Percentiles rank a stretch among this genome's conserved stretches.
Evolutionary conservation across 92 coral and sea anemone species (phyloP).

Genomic region (Epizoanthus scotinus): DNA sequence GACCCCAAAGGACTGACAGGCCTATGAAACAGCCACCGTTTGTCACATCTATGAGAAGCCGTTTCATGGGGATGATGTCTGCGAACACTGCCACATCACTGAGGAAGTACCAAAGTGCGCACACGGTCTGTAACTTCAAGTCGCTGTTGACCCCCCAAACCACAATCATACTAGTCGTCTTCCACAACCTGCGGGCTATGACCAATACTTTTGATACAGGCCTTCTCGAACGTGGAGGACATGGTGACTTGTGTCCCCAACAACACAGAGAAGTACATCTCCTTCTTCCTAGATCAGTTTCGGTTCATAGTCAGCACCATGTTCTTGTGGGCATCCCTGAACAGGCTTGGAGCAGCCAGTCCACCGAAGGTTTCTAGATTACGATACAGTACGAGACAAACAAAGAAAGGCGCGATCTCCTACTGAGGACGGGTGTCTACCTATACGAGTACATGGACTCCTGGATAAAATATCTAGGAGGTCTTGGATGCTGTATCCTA

Average conservation of each 20-base stretch:
- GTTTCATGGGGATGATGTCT: too few relatives aligned
- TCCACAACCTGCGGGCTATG: constrained; percentile 37
- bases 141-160: neutral
- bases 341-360: neutral
- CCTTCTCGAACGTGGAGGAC: neutral
- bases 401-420: too few relatives aligned
- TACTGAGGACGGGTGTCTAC: too few relatives aligned
- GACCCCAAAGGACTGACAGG: too few relatives aligned
- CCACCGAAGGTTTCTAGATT: neutral
- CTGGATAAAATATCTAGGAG: constrained; percentile 25
- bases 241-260: too few relatives aligned
- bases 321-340: constrained; percentile 20
- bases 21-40: too few relatives aligned
- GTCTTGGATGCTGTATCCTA: constrained; percentile 21
- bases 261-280: too few relatives aligned
- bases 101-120: constrained; percentile 33
- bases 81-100: constrained; percentile 10
- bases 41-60: too few relatives aligned
- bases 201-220: constrained; percentile 18
- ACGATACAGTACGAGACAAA: neutral
- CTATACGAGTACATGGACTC: constrained; percentile 41
- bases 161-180: constrained; percentile 3
- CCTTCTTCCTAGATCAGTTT: constrained; percentile 22
- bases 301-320: constrained; percentile 26
- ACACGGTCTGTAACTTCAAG: constrained; percentile 16